A percentile compares a stretch with the other conserved stretches of the same genome.
Conservation (phyloP, 2,888 invertebrate species). For the Andrena marginata region DNA sequence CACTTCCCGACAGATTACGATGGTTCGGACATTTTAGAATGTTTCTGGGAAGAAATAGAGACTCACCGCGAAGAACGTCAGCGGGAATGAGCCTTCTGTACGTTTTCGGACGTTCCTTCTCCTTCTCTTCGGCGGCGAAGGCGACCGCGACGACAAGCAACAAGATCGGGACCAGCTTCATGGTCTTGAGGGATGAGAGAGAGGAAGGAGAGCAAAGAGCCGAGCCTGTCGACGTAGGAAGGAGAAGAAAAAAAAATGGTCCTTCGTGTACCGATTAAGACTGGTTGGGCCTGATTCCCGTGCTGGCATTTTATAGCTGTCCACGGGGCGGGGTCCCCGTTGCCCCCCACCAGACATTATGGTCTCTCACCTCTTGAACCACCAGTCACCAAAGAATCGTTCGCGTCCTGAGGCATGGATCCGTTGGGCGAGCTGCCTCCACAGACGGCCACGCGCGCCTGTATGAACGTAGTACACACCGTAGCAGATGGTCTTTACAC, state of each 20-base stretch:
- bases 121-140: constrained; percentile 85
- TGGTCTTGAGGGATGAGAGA: constrained; percentile 57
- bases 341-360: constrained; percentile 65
- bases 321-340: constrained; percentile 79
- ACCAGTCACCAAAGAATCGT: constrained; percentile 74
- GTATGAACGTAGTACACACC: constrained; percentile 1
- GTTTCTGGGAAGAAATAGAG: constrained; percentile 12
- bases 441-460: neutral
- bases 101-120: constrained; percentile 88
- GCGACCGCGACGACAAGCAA: constrained; percentile 87
- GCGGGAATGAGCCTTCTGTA: constrained; percentile 94
- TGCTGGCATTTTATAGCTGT: constrained; percentile 81
- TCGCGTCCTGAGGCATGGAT: constrained; percentile 49
- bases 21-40: neutral
- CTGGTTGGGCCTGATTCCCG: constrained; percentile 82
- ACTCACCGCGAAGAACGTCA: constrained; percentile 95
- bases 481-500: neutral
- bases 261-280: constrained; percentile 80
- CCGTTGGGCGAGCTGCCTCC: constrained; percentile 30
- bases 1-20: too few species aligned
- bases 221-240: constrained; percentile 25
- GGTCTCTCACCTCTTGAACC: constrained; percentile 75
- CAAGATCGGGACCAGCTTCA: constrained; percentile 86
- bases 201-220: constrained; percentile 25
- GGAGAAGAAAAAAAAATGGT: constrained; percentile 60